Base-by-base conservation (phyloP, 2,113 vertebrate species). In the Poeciliopsis prolifica region DNA sequence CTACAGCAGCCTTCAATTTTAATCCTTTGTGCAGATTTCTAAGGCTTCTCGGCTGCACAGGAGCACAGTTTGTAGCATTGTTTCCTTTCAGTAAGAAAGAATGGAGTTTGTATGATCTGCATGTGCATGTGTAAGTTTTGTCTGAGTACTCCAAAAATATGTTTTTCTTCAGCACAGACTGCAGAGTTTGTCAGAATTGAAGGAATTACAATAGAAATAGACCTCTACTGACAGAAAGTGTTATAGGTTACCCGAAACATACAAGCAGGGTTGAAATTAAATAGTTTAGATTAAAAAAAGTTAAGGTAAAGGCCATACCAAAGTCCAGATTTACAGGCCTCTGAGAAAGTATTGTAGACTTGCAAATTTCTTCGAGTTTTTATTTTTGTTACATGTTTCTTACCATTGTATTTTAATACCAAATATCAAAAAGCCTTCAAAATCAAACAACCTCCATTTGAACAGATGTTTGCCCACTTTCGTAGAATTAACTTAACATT, bases 1-100 rank as follows among this genome's bases (percentile, higher is more conserved):
- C 64, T 83, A 76, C 81, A 84, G 65, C 68, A 31, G 60, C 61
- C 81, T 77, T 83, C 28, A 74, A 64, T 78, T 61, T 82, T n/a
- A 74, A 61, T 48, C 68, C 78, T 76, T 73, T 83, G 75, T 58
- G 51, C 51, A 58, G n/a, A 58, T 58, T 58, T 6, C 24, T 58
- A 58, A 37, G 35, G 35, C 35, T 37, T 37, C 9, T 37, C 10
- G 35, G 35, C 35, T 35, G 35, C 35, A 37, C 35, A 12, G 10
- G 10, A 37, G 35, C 35, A 37, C 35, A 37, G 10, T 11, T 37
- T 37, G 35, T 37, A 37, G 2, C 35, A 12, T 37, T 37, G 35
- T 37, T 37, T 11, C 35, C 11, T 37, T 37, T 2, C 35, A 12
- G 35, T 11, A 37, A 37, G 10, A 11, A 37, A 37, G 35, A 10